A percentile compares a stretch with the other conserved stretches of the same genome.
These are phyloP conservation scores for Cynopterus brachyotis DNA, from an alignment of 2,113 vertebrate genomes.

Conservation along the genomic window DNA sequence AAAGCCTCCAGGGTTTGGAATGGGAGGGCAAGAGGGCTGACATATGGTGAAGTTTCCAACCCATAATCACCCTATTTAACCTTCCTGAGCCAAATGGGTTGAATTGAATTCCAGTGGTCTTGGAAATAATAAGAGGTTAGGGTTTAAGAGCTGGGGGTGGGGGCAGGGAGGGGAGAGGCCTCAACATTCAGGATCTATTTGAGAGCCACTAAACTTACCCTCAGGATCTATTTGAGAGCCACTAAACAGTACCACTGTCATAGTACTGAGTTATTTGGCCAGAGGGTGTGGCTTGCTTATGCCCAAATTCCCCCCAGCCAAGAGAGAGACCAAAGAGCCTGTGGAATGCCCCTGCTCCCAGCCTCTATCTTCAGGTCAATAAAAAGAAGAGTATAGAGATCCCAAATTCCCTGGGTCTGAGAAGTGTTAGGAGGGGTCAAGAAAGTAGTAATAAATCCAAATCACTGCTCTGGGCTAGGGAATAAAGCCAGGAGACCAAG, in stretches of 20 bases:
- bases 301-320: conserved; percentile 66
- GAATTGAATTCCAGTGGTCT: conserved; percentile 38
- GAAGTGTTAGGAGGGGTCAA: conserved; percentile 31
- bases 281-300: conserved; percentile 50
- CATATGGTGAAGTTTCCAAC: conserved; percentile 27
- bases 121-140: conserved; percentile 37
- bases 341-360: conserved; percentile 71
- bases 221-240: neutral
- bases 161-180: neutral
- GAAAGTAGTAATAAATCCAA: conserved; percentile 64
- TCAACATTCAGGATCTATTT: conserved; percentile 50
- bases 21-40: conserved; percentile 67
- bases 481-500: conserved; percentile 66
- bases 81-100: conserved; percentile 62
- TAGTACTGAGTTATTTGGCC: conserved; percentile 15
- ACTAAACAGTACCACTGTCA: conserved; percentile 42
- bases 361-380: conserved; percentile 74
- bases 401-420: conserved; percentile 54
- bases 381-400: conserved; percentile 16
- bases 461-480: conserved; percentile 73
- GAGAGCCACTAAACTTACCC: conserved; percentile 20
- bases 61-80: conserved; percentile 56
- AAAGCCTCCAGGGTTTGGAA: conserved; percentile 74
- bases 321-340: conserved; percentile 80
- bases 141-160: conserved; percentile 36